These are phyloP conservation scores for Eira barbara DNA, from an alignment of 2,113 vertebrate genomes.

Conservation along the genomic window DNA sequence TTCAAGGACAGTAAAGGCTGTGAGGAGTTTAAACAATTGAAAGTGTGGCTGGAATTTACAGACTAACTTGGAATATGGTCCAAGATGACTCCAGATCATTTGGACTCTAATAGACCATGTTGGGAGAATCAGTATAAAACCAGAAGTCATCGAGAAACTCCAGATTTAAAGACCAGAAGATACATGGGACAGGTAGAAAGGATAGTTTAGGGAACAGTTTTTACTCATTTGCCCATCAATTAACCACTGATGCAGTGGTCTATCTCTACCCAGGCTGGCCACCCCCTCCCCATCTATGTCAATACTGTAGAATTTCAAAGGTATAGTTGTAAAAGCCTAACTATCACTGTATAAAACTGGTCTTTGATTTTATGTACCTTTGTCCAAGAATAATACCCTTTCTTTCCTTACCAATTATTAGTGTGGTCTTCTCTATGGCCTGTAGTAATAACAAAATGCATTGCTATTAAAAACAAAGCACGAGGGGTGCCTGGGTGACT, in stretches of 20 bases:
- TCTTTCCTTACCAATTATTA: conserved; percentile 1
- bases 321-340: neutral
- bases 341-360: neutral
- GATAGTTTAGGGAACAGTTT: neutral
- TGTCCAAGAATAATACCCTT: neutral
- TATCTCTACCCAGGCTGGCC: neutral
- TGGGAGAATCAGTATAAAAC: neutral
- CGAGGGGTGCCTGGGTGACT: too few relatives aligned
- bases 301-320: neutral
- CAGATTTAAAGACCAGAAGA: neutral
- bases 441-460: neutral
- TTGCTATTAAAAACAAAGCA: neutral
- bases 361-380: conserved; percentile 27
- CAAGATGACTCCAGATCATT: neutral
- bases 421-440: neutral
- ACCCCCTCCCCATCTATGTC: neutral
- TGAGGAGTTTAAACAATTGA: neutral
- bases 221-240: neutral
- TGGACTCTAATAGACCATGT: neutral
- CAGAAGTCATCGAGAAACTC: neutral
- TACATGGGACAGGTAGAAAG: neutral
- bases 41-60: neutral
- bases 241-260: neutral
- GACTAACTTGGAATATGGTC: neutral
- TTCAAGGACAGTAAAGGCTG: neutral